Evolutionary conservation across 2,113 vertebrate genomes (phyloP).

Genomic region (Psephotus haematonotus): DNA sequence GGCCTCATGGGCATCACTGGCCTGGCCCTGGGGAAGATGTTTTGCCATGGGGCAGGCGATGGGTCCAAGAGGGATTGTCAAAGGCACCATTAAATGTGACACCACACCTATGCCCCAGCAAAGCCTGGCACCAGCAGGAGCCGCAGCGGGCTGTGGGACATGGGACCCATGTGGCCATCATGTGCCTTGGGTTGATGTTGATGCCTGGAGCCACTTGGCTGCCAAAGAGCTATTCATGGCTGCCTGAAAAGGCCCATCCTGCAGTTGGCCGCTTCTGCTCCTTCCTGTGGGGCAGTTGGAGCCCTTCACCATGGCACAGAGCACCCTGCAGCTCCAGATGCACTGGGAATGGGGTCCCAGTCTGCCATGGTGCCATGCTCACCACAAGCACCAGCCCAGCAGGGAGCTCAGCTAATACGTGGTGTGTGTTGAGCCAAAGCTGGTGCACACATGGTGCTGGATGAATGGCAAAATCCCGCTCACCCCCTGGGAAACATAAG

Average conservation of each 20-base stretch:
- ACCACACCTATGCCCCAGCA: neutral
- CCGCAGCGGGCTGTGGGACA: neutral
- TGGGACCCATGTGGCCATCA: conserved; percentile 34
- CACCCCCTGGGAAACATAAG: neutral
- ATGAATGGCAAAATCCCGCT: fast-evolving
- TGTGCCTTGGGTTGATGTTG: conserved; percentile 12
- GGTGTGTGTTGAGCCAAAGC: fast-evolving
- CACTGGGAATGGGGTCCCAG: neutral
- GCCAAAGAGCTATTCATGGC: conserved; percentile 31
- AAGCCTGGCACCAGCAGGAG: neutral
- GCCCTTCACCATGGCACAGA: neutral
- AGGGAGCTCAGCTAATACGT: neutral
- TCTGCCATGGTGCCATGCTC: too few relatives aligned
- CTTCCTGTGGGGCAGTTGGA: fast-evolving
- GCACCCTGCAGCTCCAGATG: neutral
- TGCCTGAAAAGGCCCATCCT: neutral
- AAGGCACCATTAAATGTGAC: fast-evolving
- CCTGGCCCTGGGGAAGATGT: neutral
- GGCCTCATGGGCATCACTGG: too few relatives aligned
- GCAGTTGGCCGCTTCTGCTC: neutral
- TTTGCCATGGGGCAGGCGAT: fast-evolving
- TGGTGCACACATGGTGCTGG: fast-evolving
- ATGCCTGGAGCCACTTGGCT: neutral
- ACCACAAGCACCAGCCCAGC: neutral
- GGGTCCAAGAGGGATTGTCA: fast-evolving